These are phyloP conservation scores for Rostrhamus sociabilis DNA, from an alignment of 2,797 vertebrate species.

Conservation along the genomic window DNA sequence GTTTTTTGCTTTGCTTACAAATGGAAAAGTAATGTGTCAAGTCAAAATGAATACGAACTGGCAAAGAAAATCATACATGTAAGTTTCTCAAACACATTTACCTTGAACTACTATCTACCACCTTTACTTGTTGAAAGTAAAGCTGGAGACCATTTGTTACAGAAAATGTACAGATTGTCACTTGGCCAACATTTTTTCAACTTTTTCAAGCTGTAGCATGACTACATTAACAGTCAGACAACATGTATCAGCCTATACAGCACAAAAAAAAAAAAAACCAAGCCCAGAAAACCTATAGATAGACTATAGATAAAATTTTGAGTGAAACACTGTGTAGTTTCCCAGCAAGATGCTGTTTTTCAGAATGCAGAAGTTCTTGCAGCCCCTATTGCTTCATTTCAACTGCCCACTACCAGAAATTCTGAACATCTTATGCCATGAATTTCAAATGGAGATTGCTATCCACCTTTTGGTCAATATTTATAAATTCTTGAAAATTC, in stretches of 20 bases:
- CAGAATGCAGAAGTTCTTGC: background rate
- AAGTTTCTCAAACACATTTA: constrained; percentile 1
- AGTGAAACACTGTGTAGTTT: background rate
- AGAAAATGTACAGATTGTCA: background rate
- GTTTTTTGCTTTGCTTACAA: constrained; percentile 8
- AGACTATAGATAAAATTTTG: background rate
- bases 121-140: background rate
- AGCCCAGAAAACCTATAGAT: background rate
- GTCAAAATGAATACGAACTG: background rate
- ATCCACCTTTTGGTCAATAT: background rate
- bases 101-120: background rate
- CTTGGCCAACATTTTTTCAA: background rate
- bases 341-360: background rate
- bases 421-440: background rate
- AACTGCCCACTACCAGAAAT: background rate
- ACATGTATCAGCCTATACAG: background rate
- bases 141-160: background rate
- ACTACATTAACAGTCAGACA: background rate
- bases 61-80: background rate
- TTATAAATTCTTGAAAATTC: background rate
- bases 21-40: background rate
- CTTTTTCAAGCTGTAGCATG: background rate
- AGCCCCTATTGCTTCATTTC: background rate
- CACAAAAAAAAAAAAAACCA: background rate
- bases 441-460: background rate